Conservation (phyloP, 1,140 invertebrate genomes). For the Paraescarpia echinospica region DNA sequence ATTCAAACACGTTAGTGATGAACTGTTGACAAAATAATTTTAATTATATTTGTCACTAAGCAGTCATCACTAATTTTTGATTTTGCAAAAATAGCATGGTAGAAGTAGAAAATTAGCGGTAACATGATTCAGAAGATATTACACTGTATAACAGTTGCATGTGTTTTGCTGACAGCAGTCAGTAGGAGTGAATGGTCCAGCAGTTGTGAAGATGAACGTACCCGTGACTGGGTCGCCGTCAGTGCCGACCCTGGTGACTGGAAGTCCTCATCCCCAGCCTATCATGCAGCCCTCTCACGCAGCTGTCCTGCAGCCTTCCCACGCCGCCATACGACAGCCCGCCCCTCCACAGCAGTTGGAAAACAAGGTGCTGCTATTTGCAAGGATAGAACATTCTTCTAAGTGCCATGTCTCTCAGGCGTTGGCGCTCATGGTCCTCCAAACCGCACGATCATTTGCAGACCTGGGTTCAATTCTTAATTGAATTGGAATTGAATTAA, state of each 20-base stretch:
- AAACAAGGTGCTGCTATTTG: constrained; percentile 23
- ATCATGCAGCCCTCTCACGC: background rate
- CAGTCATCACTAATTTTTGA: too few species aligned
- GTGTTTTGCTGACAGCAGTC: background rate
- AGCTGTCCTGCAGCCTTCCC: constrained; percentile 22
- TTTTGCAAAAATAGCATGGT: too few species aligned
- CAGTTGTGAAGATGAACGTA: background rate
- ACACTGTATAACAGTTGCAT: background rate
- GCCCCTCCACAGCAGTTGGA: constrained; percentile 27
- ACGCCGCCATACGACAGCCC: constrained; percentile 28
- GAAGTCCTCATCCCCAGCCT: background rate
- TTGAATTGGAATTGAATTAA: too few species aligned
- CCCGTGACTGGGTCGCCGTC: background rate
- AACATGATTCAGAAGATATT: too few species aligned
- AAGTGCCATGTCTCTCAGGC: too few species aligned
- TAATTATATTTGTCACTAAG: too few species aligned
- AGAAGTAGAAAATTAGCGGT: too few species aligned
- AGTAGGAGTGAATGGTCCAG: background rate
- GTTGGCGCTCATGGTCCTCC: too few species aligned
- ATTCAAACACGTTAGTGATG: too few species aligned
- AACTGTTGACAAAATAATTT: too few species aligned
- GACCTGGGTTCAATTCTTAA: too few species aligned
- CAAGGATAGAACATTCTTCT: constrained; percentile 7
- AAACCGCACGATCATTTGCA: too few species aligned
- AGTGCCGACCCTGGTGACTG: background rate